Evolutionary conservation across 1,140 invertebrate species (phyloP).

Genomic region (Drosophila mojavensis): DNA sequence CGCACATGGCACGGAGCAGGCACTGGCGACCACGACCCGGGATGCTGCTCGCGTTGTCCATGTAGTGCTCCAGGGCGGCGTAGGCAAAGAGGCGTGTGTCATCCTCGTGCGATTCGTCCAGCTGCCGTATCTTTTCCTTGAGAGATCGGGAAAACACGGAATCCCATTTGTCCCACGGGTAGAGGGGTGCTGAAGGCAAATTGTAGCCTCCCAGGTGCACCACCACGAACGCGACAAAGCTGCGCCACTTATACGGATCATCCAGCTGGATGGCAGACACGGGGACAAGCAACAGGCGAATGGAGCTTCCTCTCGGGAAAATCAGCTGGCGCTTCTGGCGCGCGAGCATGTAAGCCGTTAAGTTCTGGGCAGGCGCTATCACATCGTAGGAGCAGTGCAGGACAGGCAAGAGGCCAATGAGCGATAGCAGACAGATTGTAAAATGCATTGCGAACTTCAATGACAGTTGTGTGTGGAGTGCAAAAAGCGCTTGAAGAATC

Average conservation of each 20-base stretch:
- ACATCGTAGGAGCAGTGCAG: slow-evolving; percentile 39
- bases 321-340: slow-evolving; percentile 62
- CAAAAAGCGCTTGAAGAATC: slow-evolving; percentile 21
- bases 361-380: slow-evolving; percentile 41
- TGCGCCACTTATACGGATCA: slow-evolving; percentile 70
- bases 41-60: slow-evolving; percentile 52
- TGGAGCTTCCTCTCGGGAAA: slow-evolving; percentile 58
- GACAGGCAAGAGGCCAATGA: slow-evolving; percentile 23
- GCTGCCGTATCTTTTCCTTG: slow-evolving; percentile 39
- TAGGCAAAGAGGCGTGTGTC: slow-evolving; percentile 73
- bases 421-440: slow-evolving; percentile 20
- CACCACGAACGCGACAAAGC: slow-evolving; percentile 61
- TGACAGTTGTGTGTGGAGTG: background rate
- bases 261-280: slow-evolving; percentile 58
- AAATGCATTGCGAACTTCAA: slow-evolving; percentile 23
- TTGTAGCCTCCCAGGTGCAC: slow-evolving; percentile 70
- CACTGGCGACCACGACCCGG: slow-evolving; percentile 54
- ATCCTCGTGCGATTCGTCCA: slow-evolving; percentile 59
- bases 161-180: slow-evolving; percentile 82
- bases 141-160: slow-evolving; percentile 62
- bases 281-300: slow-evolving; percentile 64
- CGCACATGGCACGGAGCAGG: slow-evolving; percentile 72
- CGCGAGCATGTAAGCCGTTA: slow-evolving; percentile 51
- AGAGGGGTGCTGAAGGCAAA: slow-evolving; percentile 65
- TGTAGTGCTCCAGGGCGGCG: slow-evolving; percentile 64